Base-by-base conservation (phyloP, 1,140 invertebrate genomes). In the Meloidogyne floridensis region DNA sequence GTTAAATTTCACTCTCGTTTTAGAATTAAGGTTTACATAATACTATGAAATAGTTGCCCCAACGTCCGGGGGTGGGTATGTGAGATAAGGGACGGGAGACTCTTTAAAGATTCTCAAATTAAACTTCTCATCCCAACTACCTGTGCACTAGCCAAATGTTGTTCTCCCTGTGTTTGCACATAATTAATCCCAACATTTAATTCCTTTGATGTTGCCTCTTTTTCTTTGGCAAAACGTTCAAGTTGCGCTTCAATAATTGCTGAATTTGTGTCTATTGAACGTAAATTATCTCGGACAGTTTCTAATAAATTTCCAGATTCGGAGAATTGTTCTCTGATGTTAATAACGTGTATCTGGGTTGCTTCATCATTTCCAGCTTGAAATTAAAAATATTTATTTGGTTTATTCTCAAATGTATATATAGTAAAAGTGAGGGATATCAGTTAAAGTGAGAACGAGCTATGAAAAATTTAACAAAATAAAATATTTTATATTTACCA, bases 91-190 rank as follows among this genome's bases (percentile, higher is more conserved):
- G 32, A 32, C 1, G 32, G 32, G 32, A 32, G 2, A 32, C 32
- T 47, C 7, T 47, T 8, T 54, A 11, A 9, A 9, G 10, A 47
- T 72, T 47, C 9, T 47, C 71, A 42, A 42, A 72, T 11, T 10
- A 9, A 9, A 8, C 32, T 72, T 42, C 3, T 3, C 1, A 8
- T 10, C 9, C 2, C 11, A 42, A 42, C 3, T 42, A 72, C 69
- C 11, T 81, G 74, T 5, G 88, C 88, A 13, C 77, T 81, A 72
- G 85, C 74, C 70, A 87, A 80, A 43, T 86, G 80, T 18, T 79
- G 78, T 54, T 85, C 69, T 54, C 88, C 88, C 80, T 90, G 85
- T 3, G 81, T 89, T 69, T 90, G 83, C 2, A 90, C 77, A 81
- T 86, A 86, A 43, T 82, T 77, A 10, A 87, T 83, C n/a, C 87